phyloP scores from a whole-genome alignment of 1,140 invertebrate species.

The Zaprionus taronus region DNA sequence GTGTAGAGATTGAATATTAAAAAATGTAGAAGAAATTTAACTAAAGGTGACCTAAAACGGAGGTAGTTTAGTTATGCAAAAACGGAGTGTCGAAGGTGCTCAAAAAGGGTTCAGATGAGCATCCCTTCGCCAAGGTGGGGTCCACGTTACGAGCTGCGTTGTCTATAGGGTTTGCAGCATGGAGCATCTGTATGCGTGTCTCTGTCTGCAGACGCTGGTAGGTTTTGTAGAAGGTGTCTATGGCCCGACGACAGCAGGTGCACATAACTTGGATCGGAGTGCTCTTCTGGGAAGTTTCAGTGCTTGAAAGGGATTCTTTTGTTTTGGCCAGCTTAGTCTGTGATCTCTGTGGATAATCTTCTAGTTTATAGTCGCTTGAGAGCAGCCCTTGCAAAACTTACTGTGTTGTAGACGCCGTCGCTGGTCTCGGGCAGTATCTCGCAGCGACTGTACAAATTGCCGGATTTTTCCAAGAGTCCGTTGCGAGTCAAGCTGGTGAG shows the following conservation, averaged over 20 bases:
- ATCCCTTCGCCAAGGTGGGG: too few relatives aligned
- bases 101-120: not conserved
- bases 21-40: not conserved
- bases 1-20: not conserved
- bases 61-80: not conserved
- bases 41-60: not conserved
- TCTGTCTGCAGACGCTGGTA: not conserved
- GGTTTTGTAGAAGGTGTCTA: not conserved
- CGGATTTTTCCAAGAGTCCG: not conserved
- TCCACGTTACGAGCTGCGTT: not conserved
- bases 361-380: too few relatives aligned
- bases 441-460: not conserved
- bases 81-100: not conserved
- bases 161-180: not conserved
- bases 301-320: not conserved
- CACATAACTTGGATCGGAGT: not conserved
- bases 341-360: not conserved
- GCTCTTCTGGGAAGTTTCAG: not conserved
- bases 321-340: rapidly evolving
- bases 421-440: not conserved
- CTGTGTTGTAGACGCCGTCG: not conserved
- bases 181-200: not conserved
- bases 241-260: not conserved
- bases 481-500: not conserved
- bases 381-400: not conserved